Base-by-base conservation (phyloP, 2,113 vertebrate genomes). In the Lamprologus tigripictilis region DNA sequence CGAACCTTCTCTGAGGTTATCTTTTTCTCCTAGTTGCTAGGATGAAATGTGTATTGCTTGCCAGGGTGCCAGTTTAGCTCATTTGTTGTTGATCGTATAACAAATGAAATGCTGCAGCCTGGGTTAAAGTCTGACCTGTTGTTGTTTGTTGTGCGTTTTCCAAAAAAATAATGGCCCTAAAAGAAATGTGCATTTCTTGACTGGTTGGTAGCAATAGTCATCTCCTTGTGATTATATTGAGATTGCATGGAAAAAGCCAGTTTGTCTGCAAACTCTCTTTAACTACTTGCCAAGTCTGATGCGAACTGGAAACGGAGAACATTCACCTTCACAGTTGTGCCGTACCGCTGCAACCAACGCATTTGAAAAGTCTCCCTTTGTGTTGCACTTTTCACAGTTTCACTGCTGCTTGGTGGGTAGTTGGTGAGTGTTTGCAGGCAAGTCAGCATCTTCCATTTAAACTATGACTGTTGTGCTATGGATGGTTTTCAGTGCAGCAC, bases 71-170 rank as follows among this genome's bases (percentile, higher is more conserved):
- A 66, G 61, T 37, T 66, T 66, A 66, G 61, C 10, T 37, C 61
- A 66, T 33, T 61, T 33, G 31, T 12, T 0, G 31, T 35, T 66
- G 31, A n/a, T 37, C 1, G 3, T 66, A n/a, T 66, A 0, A 35
- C 31, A 66, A 35, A 66, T n/a, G 31, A 35, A 35, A n/a, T 37
- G 61, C 4, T 12, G 31, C 31, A 37, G 31, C 31, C 61, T 37
- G 31, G 33, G 10, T 66, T 5, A 0, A 66, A 66, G 31, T 66
- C 61, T 37, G 10, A 37, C 31, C 31, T 35, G 61, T 0, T 7
- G 58, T 63, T 19, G 58, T 19, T 33, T 63, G 9, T 63, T 63
- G 9, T 19, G 31, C 4, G 2, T 63, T 0, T 35, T 35, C 58
- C 58, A 35, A 33, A 33, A 9, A 63, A 19, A 33, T 63, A 33